A percentile compares a stretch with the other conserved stretches of the same genome.
Conservation (phyloP, 2,888 invertebrate species). For the Nowickia ferox region DNA sequence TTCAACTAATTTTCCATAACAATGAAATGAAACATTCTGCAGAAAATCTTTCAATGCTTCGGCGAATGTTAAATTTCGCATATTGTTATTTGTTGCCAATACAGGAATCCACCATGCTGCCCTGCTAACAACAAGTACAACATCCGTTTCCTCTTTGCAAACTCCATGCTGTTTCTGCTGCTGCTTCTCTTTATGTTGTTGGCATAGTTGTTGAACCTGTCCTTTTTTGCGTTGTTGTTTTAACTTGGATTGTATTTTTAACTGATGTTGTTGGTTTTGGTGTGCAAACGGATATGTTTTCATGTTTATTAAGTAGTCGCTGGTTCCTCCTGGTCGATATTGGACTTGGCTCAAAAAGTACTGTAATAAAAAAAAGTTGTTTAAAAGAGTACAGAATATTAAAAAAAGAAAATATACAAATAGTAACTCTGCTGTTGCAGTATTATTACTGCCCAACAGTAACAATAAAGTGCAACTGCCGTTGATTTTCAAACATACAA, state of each 20-base stretch:
- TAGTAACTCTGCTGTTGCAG: conserved; percentile 45
- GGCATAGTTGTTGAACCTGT: conserved; percentile 16
- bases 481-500: conserved; percentile 72
- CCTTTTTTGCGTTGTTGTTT: conserved; percentile 40
- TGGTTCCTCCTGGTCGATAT: conserved; percentile 72
- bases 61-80: conserved; percentile 75
- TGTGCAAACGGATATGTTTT: conserved; percentile 69
- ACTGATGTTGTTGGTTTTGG: conserved; percentile 66
- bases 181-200: conserved; percentile 25
- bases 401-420: conserved; percentile 46
- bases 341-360: conserved; percentile 59
- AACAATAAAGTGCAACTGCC: conserved; percentile 78
- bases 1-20: conserved; percentile 81
- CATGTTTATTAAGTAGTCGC: conserved; percentile 69
- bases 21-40: conserved; percentile 80
- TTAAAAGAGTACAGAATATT: conserved; percentile 33
- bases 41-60: conserved; percentile 80
- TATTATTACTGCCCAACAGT: conserved; percentile 66
- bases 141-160: conserved; percentile 69
- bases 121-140: conserved; percentile 76
- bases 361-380: conserved; percentile 25
- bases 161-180: conserved; percentile 31
- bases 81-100: conserved; percentile 61
- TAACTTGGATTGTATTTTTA: conserved; percentile 44
- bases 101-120: conserved; percentile 80